Conservation (phyloP, 2,797 vertebrate species). For the Petrocephalus sullivani region DNA sequence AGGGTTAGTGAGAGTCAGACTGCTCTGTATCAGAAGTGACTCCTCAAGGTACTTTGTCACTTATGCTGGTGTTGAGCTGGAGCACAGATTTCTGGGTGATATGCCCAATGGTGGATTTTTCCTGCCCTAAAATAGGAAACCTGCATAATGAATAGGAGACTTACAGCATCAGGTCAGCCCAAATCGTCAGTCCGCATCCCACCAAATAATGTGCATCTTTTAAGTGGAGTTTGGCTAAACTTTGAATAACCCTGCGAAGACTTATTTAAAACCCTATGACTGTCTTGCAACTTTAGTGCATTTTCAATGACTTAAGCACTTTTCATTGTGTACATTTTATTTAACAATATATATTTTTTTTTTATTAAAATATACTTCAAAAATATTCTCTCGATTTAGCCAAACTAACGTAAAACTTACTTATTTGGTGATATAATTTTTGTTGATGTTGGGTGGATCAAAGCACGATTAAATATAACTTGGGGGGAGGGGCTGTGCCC, state of each 20-base stretch:
- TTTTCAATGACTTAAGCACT: neutral
- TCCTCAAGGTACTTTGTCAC: constrained; percentile 30
- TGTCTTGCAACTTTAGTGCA: neutral
- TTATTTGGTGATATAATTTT: neutral
- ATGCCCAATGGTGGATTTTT: neutral
- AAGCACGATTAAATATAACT: neutral
- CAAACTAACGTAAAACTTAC: neutral
- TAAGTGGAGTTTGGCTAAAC: neutral
- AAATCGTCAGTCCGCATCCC: neutral
- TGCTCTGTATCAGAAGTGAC: neutral
- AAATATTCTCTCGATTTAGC: neutral
- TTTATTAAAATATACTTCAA: neutral
- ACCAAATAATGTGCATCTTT: neutral
- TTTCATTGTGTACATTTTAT: neutral
- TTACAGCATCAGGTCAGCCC: neutral
- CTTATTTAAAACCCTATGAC: neutral
- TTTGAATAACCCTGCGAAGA: neutral
- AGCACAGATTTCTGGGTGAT: neutral
- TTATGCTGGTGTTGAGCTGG: neutral
- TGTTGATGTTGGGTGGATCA: neutral
- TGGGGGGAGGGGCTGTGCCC: neutral
- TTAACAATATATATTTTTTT: neutral
- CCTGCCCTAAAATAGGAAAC: neutral
- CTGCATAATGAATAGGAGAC: neutral
- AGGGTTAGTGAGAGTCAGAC: constrained; percentile 13